Percentiles rank a stretch among this genome's conserved stretches.
Conservation (phyloP, 23 tunicate species). For the Halocynthia roretzi region DNA sequence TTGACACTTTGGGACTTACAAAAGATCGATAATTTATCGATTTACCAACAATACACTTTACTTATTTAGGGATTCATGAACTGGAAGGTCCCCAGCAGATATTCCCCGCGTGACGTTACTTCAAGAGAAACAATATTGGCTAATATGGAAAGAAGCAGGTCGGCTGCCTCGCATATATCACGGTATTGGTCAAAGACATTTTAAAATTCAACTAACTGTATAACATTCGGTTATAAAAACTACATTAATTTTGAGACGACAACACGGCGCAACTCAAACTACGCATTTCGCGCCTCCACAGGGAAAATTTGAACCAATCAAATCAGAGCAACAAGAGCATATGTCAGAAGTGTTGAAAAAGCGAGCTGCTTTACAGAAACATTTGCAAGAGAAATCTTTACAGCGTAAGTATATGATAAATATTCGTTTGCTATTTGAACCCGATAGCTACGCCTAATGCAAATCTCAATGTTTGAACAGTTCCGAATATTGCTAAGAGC, state of each 20-base stretch:
- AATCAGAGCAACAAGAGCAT: conserved; percentile 90
- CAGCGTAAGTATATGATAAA: neutral
- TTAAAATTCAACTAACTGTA: neutral
- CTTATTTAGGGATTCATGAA: conserved; percentile 65
- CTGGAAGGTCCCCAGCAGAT: conserved; percentile 90
- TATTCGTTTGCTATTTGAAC: neutral
- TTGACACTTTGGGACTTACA: too few species aligned
- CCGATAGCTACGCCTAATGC: neutral
- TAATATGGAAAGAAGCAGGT: conserved; percentile 11
- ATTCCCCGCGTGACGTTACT: conserved; percentile 37
- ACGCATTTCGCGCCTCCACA: conserved; percentile 83
- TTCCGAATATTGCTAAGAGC: conserved; percentile 19
- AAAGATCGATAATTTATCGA: too few species aligned
- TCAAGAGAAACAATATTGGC: conserved; percentile 1
- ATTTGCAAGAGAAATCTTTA: conserved; percentile 10
- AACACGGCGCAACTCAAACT: conserved; percentile 64
- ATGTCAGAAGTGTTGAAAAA: conserved; percentile 66
- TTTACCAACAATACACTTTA: neutral
- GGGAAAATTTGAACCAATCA: conserved; percentile 75
- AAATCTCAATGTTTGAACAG: neutral
- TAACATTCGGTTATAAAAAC: neutral
- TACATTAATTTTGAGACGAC: conserved; percentile 32
- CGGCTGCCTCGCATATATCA: conserved; percentile 9
- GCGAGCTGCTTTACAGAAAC: conserved; percentile 36
- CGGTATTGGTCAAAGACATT: conserved; percentile 1